Conservation (phyloP, 2,888 invertebrate species). For the Poecilus cupreus region DNA sequence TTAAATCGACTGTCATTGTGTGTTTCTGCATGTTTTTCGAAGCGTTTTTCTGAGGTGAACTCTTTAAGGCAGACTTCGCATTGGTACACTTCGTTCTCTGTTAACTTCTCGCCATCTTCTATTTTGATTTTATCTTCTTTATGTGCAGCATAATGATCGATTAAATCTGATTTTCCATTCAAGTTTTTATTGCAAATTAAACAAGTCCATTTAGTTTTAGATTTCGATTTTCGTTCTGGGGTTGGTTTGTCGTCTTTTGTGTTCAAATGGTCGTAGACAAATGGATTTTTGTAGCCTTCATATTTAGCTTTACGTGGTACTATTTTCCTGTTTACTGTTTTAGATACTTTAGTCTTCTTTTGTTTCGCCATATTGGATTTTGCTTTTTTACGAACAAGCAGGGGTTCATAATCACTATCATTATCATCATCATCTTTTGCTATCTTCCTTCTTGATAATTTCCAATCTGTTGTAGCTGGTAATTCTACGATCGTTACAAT, state of each 20-base stretch:
- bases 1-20: constrained; percentile 69
- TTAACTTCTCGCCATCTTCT: constrained; percentile 8
- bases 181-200: constrained; percentile 65
- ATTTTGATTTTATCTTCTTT: constrained; percentile 54
- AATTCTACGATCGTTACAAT: constrained; percentile 60
- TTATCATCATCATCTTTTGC: constrained; percentile 29
- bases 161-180: constrained; percentile 63
- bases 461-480: constrained; percentile 41
- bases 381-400: neutral
- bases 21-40: constrained; percentile 70
- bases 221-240: constrained; percentile 8
- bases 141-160: constrained; percentile 62
- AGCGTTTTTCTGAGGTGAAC: constrained; percentile 67
- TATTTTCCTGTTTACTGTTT: constrained; percentile 16
- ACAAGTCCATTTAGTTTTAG: constrained; percentile 53
- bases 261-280: constrained; percentile 47
- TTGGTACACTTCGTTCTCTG: constrained; percentile 55
- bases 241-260: constrained; percentile 20
- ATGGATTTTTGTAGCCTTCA: constrained; percentile 53
- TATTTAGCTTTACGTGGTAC: constrained; percentile 28
- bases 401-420: constrained; percentile 30
- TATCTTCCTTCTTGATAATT: neutral
- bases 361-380: constrained; percentile 2
- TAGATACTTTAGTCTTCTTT: neutral
- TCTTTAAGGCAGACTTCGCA: constrained; percentile 70